Base-by-base conservation (phyloP, 2,113 vertebrate species). In the Salvelinus sp. region DNA sequence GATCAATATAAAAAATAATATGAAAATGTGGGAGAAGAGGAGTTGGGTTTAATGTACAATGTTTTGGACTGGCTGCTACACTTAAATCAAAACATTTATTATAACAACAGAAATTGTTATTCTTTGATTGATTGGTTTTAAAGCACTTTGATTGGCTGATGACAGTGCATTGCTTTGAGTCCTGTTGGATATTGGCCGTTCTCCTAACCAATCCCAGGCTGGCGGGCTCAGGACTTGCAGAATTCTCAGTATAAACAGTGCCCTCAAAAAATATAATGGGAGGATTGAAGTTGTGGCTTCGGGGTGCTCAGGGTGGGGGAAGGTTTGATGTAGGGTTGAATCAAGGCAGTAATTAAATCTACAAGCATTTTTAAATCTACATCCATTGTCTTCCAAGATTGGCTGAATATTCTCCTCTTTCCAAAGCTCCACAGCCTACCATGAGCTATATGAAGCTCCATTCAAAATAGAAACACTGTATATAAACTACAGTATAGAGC, bases 401-500 rank as follows among this genome's bases (percentile, higher is more conserved):
- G 38, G 38, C 38, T 44, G 38, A 44, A 44, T 44, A 44, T 44
- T 44, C 38, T 12, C 38, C 38, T 44, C 38, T 44, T 44, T 44
- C 38, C 38, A 44, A 44, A 44, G 38, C 9, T 86, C 82, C 84
- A 73, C 87, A 60, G 86, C 82, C 84, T 86, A 88, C 83, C 86
- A 86, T 82, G 77, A 86, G 73, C 76, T 86, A 82, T 87, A 88
- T 82, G 88, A 84, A 80, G 85, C 89, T 90, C 88, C 89, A 89
- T 92, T 92, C 89, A 92, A 92, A 91, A 88, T 90, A 91, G 91
- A 88, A 90, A 88, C 82, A 87, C 84, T 88, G 89, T 89, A 14
- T 18, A 18, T 54, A 54, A 14, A 54, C 16, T 54, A 91, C 89
- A 90, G 89, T 90, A 91, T 91, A 88, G 89, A 90, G 85, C 88